Evolutionary conservation across 2,888 invertebrate species (phyloP).

Genomic region (Diachrysia chrysitis): DNA sequence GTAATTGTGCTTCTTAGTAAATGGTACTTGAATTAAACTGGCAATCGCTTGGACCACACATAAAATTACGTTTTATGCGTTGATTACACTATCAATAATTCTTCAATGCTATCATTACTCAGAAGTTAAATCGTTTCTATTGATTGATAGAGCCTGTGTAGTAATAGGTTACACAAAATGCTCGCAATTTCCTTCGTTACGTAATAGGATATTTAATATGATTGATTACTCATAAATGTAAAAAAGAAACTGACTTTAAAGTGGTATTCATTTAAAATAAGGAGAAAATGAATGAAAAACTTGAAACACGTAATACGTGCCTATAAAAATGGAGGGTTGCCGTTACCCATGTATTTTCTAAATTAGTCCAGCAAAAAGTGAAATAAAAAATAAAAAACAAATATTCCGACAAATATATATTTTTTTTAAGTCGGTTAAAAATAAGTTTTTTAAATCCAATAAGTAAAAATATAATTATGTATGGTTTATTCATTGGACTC

Average conservation of each 20-base stretch:
- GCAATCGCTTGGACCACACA: constrained; percentile 33
- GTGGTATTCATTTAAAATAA: no score
- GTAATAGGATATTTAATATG: constrained; percentile 10
- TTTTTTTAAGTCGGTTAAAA: no score
- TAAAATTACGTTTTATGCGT: constrained; percentile 50
- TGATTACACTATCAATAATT: constrained; percentile 56
- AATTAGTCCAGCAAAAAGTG: no score
- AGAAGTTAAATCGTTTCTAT: constrained; percentile 45
- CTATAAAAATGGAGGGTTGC: no score
- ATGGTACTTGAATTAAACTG: neutral
- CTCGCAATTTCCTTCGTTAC: constrained; percentile 27
- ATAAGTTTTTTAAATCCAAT: no score
- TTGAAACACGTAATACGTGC: no score
- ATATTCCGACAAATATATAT: no score
- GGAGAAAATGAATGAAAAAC: no score
- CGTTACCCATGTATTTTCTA: no score
- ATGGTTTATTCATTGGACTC: neutral
- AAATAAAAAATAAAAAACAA: no score
- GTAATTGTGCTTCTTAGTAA: constrained; percentile 1
- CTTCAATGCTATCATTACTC: constrained; percentile 34
- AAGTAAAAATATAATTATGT: neutral
- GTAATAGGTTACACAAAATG: constrained; percentile 36
- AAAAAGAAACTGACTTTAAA: no score
- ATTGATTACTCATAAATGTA: no score
- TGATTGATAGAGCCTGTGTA: constrained; percentile 45